Percentiles rank a stretch among this genome's conserved stretches.
phyloP scores from a whole-genome alignment of 2,113 vertebrate genomes.

The Vicugna pacos region DNA sequence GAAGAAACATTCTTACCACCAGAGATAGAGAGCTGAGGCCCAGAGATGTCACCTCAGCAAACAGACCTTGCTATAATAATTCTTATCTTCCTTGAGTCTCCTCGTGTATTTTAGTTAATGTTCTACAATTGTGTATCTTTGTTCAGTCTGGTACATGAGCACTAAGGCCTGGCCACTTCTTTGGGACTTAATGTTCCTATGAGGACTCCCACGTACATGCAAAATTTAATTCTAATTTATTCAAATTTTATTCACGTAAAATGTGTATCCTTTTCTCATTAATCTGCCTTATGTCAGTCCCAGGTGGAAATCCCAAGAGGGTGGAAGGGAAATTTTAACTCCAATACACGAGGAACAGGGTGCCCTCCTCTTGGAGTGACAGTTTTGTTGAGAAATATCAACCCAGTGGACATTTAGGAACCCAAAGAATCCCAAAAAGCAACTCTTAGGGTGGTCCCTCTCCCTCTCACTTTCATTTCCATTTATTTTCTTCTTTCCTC shows the following conservation, averaged over 20 bases:
- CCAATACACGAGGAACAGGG: background rate
- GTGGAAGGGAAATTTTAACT: background rate
- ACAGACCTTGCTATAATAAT: background rate
- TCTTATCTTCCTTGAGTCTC: background rate
- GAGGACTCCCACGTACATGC: background rate
- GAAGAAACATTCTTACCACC: background rate
- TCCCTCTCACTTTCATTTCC: background rate
- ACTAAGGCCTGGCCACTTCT: background rate
- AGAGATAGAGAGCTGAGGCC: background rate
- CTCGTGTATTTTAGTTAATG: background rate
- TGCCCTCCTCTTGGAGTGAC: background rate
- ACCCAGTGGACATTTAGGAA: background rate
- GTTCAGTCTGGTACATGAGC: background rate
- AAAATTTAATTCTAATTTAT: background rate
- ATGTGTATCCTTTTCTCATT: background rate
- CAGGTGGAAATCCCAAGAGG: background rate
- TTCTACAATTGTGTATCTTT: background rate
- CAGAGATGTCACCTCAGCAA: background rate
- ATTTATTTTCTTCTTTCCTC: background rate
- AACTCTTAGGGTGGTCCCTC: background rate
- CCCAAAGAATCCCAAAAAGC: background rate
- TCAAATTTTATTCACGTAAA: background rate
- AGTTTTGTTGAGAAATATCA: background rate
- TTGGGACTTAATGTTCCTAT: background rate
- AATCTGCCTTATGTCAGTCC: background rate